These are phyloP conservation scores for Todus mexicanus DNA, from an alignment of 2,797 vertebrate species.

Conservation along the genomic window DNA sequence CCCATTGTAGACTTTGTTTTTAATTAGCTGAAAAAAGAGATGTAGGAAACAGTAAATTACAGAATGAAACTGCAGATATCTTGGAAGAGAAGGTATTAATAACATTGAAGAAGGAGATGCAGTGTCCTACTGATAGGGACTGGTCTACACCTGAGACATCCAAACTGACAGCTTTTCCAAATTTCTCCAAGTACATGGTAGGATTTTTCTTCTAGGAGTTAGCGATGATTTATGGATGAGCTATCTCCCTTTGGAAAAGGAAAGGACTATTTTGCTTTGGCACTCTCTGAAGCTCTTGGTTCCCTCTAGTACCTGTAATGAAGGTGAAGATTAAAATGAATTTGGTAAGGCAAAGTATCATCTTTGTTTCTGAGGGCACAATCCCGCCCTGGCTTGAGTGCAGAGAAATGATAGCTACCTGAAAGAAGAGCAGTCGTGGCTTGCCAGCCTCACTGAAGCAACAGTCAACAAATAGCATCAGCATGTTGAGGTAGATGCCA, in stretches of 20 bases:
- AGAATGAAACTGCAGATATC: neutral
- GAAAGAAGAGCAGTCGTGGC: neutral
- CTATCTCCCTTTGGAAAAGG: neutral
- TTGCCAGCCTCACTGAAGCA: neutral
- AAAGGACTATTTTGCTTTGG: neutral
- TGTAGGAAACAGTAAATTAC: neutral
- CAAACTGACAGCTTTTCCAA: neutral
- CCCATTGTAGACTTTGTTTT: neutral
- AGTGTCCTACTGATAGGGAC: neutral
- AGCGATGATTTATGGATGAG: neutral
- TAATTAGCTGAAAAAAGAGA: neutral
- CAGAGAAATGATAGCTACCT: accelerated
- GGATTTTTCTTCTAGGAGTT: neutral
- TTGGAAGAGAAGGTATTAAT: neutral
- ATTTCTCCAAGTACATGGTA: neutral
- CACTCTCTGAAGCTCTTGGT: neutral
- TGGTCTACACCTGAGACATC: neutral
- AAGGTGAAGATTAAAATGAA: neutral
- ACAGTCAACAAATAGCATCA: neutral
- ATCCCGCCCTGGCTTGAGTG: neutral
- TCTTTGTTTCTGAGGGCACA: neutral
- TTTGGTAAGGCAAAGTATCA: neutral
- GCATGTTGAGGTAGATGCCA: neutral
- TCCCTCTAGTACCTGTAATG: neutral
- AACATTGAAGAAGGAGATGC: neutral